Base-by-base conservation (phyloP, 2,113 vertebrate species). In the Oreochromis niloticus region DNA sequence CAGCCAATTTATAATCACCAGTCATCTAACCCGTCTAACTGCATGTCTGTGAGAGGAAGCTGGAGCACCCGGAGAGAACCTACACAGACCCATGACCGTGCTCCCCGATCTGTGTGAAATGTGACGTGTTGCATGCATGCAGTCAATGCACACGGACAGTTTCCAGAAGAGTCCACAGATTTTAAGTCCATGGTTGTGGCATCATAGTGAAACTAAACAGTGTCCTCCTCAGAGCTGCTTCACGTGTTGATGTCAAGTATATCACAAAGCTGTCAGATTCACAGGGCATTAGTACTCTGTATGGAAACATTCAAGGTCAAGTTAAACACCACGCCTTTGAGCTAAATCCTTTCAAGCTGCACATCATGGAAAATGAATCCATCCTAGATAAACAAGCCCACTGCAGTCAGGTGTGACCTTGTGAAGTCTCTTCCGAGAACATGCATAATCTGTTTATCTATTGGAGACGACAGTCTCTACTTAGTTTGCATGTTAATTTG, bases 251-350 rank as follows among this genome's bases (percentile, higher is more conserved):
- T 81, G 94, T 83, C 73, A 94, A 92, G 92, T 94, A 81, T 91
- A 75, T 92, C 95, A 95, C 90, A 91, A 93, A 92, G 93, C 89
- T 91, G 95, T 92, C 91, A 95, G 83, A 95, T 94, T 95, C 93
- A 95, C 84, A 55, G 3, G 48, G 61, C 89, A 81, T 89, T 52
- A 87, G 66, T 9, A 3, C 19, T 52, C 68, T 6, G 83, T 68
- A 86, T 87, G 85, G 83, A 55, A 85, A 94, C 80, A 84, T 17
- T 83, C 87, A 86, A 93, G 85, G 92, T 94, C 90, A 94, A 85
- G 85, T 88, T 88, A 56, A 88, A 92, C 80, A 85, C 59, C 24
- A 57, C 36, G 71, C 48, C 46, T 80, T 4, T 57, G 73, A 83
- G 80, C 30, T 54, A 59, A 90, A 71, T 80, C 84, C 80, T 88